Base-by-base conservation (phyloP, 1,140 invertebrate species). In the Charaxes varanes region DNA sequence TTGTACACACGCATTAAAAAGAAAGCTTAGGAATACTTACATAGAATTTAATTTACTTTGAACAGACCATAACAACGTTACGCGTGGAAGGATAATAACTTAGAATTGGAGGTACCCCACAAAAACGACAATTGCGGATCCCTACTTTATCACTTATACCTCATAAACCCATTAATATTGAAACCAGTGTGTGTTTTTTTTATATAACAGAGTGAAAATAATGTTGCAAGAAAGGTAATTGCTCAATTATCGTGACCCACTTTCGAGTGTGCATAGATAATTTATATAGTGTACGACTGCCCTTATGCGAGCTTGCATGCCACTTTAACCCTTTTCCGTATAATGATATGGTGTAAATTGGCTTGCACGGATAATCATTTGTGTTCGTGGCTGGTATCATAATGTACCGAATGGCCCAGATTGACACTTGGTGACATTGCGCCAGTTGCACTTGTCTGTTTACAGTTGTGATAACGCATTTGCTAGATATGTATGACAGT, bases 151-250 rank as follows among this genome's bases (percentile, higher is more conserved):
- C n/a, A n/a, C n/a, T n/a, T n/a, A n/a, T n/a, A n/a, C n/a, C n/a
- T n/a, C n/a, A n/a, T n/a, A n/a, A n/a, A n/a, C n/a, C n/a, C n/a
- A n/a, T n/a, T n/a, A n/a, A n/a, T n/a, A n/a, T n/a, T n/a, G n/a
- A n/a, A n/a, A n/a, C n/a, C n/a, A n/a, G n/a, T n/a, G n/a, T n/a
- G n/a, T n/a, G n/a, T n/a, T n/a, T n/a, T n/a, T n/a, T n/a, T n/a
- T n/a, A n/a, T 14, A 42, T 21, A 34, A 7, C 23, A 14, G 24
- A 44, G 26, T 31, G 27, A 60, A 60, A 57, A 49, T 32, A 45
- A 53, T 66, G 53, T 62, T 57, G 58, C 55, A 63, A 63, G 51
- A 56, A 64, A 65, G 62, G 59, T 70, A 63, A 71, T 69, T 71
- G 68, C 63, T 66, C 65, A 73, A 73, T 73, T 70, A 69, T 53